Evolutionary conservation across 2,888 invertebrate genomes (phyloP), one percentile per base, ranked within the genome.

Genomic region (Scaptomyza polygonia): DNA sequence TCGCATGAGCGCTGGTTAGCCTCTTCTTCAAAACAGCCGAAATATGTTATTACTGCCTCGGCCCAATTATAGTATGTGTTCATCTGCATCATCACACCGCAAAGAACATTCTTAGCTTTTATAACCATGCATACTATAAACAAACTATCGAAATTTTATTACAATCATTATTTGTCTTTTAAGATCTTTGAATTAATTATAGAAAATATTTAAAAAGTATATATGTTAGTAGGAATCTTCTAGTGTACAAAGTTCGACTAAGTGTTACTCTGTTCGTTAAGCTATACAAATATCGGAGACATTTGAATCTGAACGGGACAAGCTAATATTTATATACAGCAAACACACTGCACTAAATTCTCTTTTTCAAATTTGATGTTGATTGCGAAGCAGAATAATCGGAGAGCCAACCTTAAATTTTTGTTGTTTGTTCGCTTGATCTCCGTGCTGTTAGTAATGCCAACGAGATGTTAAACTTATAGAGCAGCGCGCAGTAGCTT

Each of bases 51-150:
- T 78, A 78, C 81, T 73, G 81, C 78, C 67, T 74, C 74, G 76
- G 74, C 73, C 88, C 88, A 85, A 87, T 87, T 85, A 85, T 74
- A 36, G 36, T 36, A 64, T 78, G 55, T 85, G 76, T 85, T 82
- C 88, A 85, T 87, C 88, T 79, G 78, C 86, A 81, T 72, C 73
- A 70, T 67, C 67, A 68, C 69, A 75, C 80, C 65, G 44, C 67
- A 70, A 63, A 75, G 52, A 72, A 66, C 54, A 65, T 63, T 62
- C 71, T 74, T 61, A 80, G 74, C 70, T 63, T 71, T 63, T 66
- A 53, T 69, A 65, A 64, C 56, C 61, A 63, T 45, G 57, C 57
- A 29, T 64, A 64, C 77, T 63, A 78, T 81, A 74, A 79, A 78
- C 77, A 79, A 76, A n/a, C n/a, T n/a, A n/a, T 59, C 59, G 51